Evolutionary conservation across 1,140 invertebrate species (phyloP), one percentile per base, ranked within the genome.

Genomic region (Mya arenaria): DNA sequence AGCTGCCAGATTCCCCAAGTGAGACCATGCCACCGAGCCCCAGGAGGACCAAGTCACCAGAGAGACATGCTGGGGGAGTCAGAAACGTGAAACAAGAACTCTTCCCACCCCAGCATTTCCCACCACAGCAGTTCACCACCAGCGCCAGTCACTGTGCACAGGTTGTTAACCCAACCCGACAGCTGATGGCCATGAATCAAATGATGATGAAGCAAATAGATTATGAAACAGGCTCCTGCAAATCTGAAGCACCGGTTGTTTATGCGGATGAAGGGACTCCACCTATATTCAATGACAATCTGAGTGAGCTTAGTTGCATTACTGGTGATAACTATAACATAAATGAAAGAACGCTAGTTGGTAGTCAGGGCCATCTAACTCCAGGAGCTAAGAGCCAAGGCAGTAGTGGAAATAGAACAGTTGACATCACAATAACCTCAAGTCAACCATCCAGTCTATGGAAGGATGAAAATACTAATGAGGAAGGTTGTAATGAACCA

Each of bases 1-100:
- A 99, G 91, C 94, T 99, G 37, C 98, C 98, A 1, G 98, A 98
- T 93, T 99, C 97, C 0, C 97, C 98, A 0, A 96, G 97, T 0
- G 96, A 97, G 91, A 97, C 96, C 41, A 92, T 92, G 91, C 93
- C 92, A 25, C 85, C 89, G 23, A 92, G 87, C 66, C 90, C 92
- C 0, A 85, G 74, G 44, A 74, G 86, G 25, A 84, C 75, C 17
- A 89, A 88, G 62, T 86, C 88, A 34, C 88, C 90, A 19, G 85
- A 85, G 55, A 56, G 91, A 91, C 90, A 65, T 48, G 73, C 77
- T 69, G 58, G 84, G 55, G 72, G 83, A 95, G 52, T 81, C 13
- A n/a, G 55, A 4, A 75, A 62, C 62, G 84, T 80, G 25, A 79
- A 72, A 34, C 75, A 83, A 73, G 68, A 65, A 68, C 83, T 79